Conservation (phyloP, 2,113 vertebrate species). For the Monopterus albus region DNA sequence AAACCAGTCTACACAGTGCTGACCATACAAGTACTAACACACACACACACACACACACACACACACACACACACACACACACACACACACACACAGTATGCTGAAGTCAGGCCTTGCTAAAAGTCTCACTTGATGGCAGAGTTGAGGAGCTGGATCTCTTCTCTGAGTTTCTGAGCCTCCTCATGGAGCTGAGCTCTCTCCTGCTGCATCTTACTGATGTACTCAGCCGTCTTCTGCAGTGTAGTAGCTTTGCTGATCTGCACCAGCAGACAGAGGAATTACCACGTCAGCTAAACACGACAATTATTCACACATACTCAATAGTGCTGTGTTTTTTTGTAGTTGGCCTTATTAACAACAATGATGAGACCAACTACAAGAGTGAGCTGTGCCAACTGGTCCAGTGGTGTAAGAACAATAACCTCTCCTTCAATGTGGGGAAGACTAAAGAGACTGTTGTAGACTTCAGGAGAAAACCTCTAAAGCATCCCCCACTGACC, state of each 20-base stretch:
- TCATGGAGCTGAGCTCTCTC: conserved; percentile 91
- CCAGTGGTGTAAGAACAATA: too few species aligned
- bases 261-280: conserved; percentile 9
- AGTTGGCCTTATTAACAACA: too few species aligned
- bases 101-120: neutral
- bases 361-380: too few species aligned
- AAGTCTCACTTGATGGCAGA: conserved; percentile 89
- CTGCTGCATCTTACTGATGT: conserved; percentile 96
- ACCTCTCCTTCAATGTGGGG: too few species aligned
- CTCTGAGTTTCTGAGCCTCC: conserved; percentile 89
- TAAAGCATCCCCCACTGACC: too few species aligned
- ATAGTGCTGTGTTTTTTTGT: neutral
- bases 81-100: neutral
- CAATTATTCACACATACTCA: neutral
- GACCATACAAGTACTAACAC: too few species aligned
- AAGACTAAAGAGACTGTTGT: too few species aligned
- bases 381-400: too few species aligned
- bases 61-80: neutral
- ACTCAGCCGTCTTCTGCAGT: conserved; percentile 94
- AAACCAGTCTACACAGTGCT: too few species aligned
- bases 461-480: too few species aligned
- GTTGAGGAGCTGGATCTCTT: conserved; percentile 92
- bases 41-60: too few species aligned
- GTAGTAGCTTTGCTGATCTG: conserved; percentile 98
- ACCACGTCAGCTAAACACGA: neutral